Evolutionary conservation across 2,113 vertebrate genomes (phyloP), one percentile per base, ranked within the genome.

Genomic region (Elephantulus edwardii): DNA sequence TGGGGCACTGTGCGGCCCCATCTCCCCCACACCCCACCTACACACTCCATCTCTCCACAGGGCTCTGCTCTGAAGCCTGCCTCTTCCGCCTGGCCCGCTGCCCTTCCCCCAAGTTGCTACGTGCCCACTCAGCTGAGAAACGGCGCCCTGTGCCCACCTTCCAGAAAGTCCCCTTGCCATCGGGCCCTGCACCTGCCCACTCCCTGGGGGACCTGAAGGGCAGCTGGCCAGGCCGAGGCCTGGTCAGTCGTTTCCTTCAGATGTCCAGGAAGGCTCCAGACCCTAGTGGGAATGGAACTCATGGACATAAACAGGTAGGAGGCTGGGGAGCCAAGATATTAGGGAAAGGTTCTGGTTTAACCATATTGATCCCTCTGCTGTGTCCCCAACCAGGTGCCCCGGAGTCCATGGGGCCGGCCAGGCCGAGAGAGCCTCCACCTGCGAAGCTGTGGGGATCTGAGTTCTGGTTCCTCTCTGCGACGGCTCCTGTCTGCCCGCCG

Each of bases 141-240:
- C 95, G 44, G 72, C 96, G 95, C 48, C 93, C 82, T 35, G 91
- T 94, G 50, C 66, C 93, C 96, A 94, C 90, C 96, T 98, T 66
- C 96, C 97, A 0, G 95, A 98, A 96, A 86, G 93, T 94, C 3
- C 94, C 95, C 44, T 81, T 96, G 90, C 96, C 96, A 54, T 95
- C 83, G 0, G 96, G 96, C 42, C 98, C 96, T 98, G 97, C 87
- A 54, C 96, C 96, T 42, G 98, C 99, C 75, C 98, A 98, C 50
- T 99, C 99, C 24, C 96, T 99, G 6, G 99, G 99, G 48, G 99
- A 99, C 96, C 98, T 99, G 42, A 98, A 99, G 97, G 98, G 98
- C 89, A 98, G 98, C 83, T 94, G 98, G 35, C 96, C 97, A 35
- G 97, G 97, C 77, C 98, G 98, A 0, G 98, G 97, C 85, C 96